phyloP scores from a whole-genome alignment of 92 coral and sea anemone genomes.

The Palythoa grandiflora region DNA sequence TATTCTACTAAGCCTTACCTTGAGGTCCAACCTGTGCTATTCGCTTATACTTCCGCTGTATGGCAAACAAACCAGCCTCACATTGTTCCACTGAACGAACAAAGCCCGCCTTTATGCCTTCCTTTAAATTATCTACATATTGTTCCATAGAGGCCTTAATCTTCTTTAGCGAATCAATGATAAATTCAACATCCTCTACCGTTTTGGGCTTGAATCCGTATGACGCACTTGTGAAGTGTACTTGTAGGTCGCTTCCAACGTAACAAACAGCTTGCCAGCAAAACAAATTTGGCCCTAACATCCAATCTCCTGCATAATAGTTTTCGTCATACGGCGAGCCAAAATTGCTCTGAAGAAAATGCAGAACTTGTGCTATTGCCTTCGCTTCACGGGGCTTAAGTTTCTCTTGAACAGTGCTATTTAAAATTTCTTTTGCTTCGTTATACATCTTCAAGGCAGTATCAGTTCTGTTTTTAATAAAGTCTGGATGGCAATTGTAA shows the following conservation, averaged over 20 bases:
- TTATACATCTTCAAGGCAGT: conserved; percentile 62
- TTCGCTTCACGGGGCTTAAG: conserved; percentile 91
- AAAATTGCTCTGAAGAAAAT: conserved; percentile 88
- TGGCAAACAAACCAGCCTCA: conserved; percentile 82
- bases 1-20: conserved; percentile 62
- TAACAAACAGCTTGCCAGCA: conserved; percentile 93
- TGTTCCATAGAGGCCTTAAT: conserved; percentile 74
- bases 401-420: conserved; percentile 40
- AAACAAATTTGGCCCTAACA: conserved; percentile 93
- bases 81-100: conserved; percentile 90
- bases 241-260: conserved; percentile 76
- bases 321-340: conserved; percentile 98
- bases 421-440: conserved; percentile 54
- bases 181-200: conserved; percentile 72
- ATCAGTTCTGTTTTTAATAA: conserved; percentile 83
- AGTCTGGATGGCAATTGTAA: conserved; percentile 88
- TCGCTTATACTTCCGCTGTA: conserved; percentile 62
- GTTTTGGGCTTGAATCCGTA: conserved; percentile 83
- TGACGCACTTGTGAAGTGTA: conserved; percentile 71
- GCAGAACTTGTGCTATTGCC: conserved; percentile 84
- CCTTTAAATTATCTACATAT: conserved; percentile 79
- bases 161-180: conserved; percentile 78
- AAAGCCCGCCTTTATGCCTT: conserved; percentile 91
- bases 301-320: conserved; percentile 97
- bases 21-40: conserved; percentile 68